phyloP scores from a whole-genome alignment of 37 sponge, comb jelly and placozoan genomes.

The Aphrocallistes beatrix region DNA sequence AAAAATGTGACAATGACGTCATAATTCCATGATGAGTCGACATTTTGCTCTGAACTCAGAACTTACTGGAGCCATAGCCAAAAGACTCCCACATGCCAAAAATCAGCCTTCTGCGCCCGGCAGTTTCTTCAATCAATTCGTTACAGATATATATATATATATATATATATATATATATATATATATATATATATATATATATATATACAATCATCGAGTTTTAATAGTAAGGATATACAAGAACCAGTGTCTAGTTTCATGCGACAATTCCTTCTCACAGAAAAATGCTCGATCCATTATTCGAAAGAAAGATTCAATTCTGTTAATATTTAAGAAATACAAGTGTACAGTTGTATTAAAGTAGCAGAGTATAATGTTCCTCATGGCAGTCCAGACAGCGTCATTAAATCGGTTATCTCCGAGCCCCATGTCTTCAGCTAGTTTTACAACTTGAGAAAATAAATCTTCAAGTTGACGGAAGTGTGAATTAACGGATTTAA shows the following conservation, averaged over 20 bases:
- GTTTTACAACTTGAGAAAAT: neutral
- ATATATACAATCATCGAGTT: no score
- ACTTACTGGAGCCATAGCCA: no score
- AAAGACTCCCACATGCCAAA: no score
- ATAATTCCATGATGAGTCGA: no score
- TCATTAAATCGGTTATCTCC: neutral
- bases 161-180: no score
- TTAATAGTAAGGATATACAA: no score
- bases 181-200: no score
- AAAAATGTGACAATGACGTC: no score
- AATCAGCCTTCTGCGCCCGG: no score
- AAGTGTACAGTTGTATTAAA: neutral
- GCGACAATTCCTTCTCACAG: neutral
- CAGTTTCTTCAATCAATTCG: no score
- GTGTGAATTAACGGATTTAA: neutral
- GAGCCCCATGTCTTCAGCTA: neutral
- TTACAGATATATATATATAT: no score
- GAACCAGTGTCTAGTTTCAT: neutral
- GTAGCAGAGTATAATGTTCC: neutral
- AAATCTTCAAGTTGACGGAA: neutral
- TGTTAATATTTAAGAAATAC: neutral
- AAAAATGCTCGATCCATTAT: neutral
- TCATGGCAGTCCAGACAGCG: slow-evolving; percentile 1
- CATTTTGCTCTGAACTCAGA: no score
- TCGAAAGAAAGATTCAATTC: neutral